phyloP scores from a whole-genome alignment of 2,113 vertebrate species.

The Canis aureus region DNA sequence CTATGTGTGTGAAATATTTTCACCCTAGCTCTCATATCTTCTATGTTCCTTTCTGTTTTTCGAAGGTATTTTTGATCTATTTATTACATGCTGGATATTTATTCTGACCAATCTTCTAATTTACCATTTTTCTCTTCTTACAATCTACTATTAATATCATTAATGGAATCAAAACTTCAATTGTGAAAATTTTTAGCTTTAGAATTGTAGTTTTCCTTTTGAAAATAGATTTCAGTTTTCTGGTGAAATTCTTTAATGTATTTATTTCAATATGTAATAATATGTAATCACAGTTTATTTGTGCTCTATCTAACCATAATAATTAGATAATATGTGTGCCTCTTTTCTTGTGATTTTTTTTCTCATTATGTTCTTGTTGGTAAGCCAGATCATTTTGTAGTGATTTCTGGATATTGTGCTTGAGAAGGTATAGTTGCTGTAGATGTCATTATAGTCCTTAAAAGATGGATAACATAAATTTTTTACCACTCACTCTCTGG shows the following conservation, averaged over 20 bases:
- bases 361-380: neutral
- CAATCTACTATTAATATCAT: neutral
- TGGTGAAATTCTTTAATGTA: neutral
- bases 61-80: neutral
- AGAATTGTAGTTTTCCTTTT: neutral
- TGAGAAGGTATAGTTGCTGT: neutral
- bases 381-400: neutral
- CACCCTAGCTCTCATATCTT: neutral
- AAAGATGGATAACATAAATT: neutral
- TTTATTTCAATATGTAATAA: neutral
- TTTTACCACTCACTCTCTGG: neutral
- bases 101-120: neutral
- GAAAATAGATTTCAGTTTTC: neutral
- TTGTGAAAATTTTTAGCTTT: neutral
- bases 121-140: conserved; percentile 1
- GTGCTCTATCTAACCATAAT: neutral
- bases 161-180: neutral
- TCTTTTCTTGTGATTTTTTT: neutral
- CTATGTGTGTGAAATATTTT: neutral
- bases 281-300: conserved; percentile 9
- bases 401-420: conserved; percentile 26
- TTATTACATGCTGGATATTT: neutral
- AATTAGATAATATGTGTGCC: neutral
- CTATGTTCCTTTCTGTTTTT: neutral
- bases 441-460: neutral